Evolutionary conservation across 1,140 invertebrate species (phyloP), one percentile per base, ranked within the genome.

Genomic region (Cydia amplana): DNA sequence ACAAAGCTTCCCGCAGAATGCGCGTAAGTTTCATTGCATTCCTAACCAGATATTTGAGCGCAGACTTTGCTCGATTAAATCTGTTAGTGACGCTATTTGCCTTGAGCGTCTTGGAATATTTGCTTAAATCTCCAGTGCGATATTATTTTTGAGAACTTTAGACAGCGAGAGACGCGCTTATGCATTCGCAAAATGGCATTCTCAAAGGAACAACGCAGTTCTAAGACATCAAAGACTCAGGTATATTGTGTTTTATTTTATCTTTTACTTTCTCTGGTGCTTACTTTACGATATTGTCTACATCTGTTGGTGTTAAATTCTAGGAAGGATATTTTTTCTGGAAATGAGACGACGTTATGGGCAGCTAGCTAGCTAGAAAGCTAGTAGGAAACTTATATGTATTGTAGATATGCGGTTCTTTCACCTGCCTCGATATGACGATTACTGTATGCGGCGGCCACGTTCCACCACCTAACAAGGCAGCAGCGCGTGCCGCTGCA

Each of bases 401-500:
- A 7, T 23, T 14, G n/a, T 28, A 64, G 64, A 16, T 2, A 7
- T 32, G 7, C 25, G n/a, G 2, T 36, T 67, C 4, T 67, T 36
- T 67, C 64, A 67, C 25, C 64, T 67, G 28, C 25, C 63, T 64
- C 63, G 64, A 40, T 36, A 70, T 70, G n/a, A 43, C 28, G 32
- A 70, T 40, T 70, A 70, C 32, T 9, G 43, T 70, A 70, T 67
- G 64, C 64, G 14, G 64, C 28, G 32, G 28, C 16, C 64, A 32
- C 64, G 64, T 32, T 16, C 63, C 65, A 25, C 77, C 76, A 78
- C 77, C 77, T 86, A 85, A 85, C 84, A 82, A 83, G 79, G 43
- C 43, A 16, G 12, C 7, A 4, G 63, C 85, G 82, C 87, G 86
- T 89, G 87, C 79, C 79, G 77, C 74, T 72, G 87, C 86, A 89